These are phyloP conservation scores for Myotis findleyi DNA, from an alignment of 2,797 vertebrate species.

Conservation along the genomic window DNA sequence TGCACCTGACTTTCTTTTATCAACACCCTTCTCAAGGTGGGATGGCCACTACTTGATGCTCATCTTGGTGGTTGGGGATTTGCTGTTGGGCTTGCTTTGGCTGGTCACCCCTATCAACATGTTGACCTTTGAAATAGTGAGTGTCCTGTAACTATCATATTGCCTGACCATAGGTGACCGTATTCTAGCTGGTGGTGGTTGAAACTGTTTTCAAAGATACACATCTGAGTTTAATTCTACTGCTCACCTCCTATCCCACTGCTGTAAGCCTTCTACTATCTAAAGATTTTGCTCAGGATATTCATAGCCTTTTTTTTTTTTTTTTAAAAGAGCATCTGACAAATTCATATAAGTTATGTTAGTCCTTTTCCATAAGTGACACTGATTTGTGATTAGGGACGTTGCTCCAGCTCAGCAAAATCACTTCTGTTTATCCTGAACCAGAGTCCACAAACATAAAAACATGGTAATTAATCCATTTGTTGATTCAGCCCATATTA, in stretches of 20 bases:
- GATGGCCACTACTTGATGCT: not conserved
- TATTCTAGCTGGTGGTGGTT: not conserved
- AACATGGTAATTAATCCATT: not conserved
- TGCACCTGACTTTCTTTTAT: not conserved
- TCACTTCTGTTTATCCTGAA: conserved; percentile 32
- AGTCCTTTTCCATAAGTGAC: not conserved
- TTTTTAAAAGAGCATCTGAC: not conserved
- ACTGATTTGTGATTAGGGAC: not conserved
- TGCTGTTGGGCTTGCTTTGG: not conserved
- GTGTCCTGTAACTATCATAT: not conserved
- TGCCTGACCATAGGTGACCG: not conserved
- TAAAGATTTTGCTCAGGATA: conserved; percentile 3
- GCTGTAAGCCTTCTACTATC: not conserved
- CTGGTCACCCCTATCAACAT: too few relatives aligned
- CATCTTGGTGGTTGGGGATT: not conserved
- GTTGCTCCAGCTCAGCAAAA: not conserved
- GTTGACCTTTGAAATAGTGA: not conserved
- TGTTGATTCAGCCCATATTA: not conserved
- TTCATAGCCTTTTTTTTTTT: not conserved
- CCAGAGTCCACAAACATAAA: conserved; percentile 41
- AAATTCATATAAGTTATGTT: not conserved
- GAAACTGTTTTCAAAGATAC: not conserved
- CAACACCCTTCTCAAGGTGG: not conserved
- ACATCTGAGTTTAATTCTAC: not conserved
- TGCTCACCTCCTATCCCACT: not conserved